Evolutionary conservation across 2,797 vertebrate genomes (phyloP), one percentile per base, ranked within the genome.

Genomic region (Gymnodraco acuticeps): DNA sequence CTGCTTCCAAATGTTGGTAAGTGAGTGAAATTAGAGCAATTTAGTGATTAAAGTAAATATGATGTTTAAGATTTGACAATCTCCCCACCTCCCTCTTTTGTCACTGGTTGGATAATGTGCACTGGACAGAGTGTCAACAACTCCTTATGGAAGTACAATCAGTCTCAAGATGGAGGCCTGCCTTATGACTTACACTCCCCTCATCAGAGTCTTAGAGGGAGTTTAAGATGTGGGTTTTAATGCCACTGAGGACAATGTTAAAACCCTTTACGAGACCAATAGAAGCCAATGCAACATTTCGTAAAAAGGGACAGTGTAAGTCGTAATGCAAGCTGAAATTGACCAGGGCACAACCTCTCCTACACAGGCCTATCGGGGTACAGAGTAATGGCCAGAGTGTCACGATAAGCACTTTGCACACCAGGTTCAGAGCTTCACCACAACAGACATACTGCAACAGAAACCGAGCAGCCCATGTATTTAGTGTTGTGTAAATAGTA

Each of bases 151-250:
- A 90, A 88, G 92, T 84, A 89, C 89, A 93, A 85, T 93, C 90
- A 93, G 87, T 93, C 91, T 93, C 83, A 92, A 94, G 87, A 94
- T 94, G 93, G 88, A 94, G n/a, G 52, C 92, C 89, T 93, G 94
- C 90, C 90, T 95, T 95, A 95, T 93, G 93, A 94, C 94, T 94
- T 91, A 92, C 92, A 88, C 87, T 87, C 84, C 91, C 89, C 89
- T 87, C 73, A n/a, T 60, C 72, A 54, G 75, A 63, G 66, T 51
- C 55, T 66, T 70, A 17, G 48, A 1, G 41, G 20, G 58, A 75
- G 50, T 79, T 89, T 92, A 70, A 75, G 52, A 67, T 33, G 38
- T 74, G 64, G 70, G 83, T 73, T 88, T 88, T 55, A 77, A 83
- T 63, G 80, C 31, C 64, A 61, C 55, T 61, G 75, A 68, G 53